Evolutionary conservation across 2,113 vertebrate genomes (phyloP).

Genomic region (Ceyx cyanopectus): DNA sequence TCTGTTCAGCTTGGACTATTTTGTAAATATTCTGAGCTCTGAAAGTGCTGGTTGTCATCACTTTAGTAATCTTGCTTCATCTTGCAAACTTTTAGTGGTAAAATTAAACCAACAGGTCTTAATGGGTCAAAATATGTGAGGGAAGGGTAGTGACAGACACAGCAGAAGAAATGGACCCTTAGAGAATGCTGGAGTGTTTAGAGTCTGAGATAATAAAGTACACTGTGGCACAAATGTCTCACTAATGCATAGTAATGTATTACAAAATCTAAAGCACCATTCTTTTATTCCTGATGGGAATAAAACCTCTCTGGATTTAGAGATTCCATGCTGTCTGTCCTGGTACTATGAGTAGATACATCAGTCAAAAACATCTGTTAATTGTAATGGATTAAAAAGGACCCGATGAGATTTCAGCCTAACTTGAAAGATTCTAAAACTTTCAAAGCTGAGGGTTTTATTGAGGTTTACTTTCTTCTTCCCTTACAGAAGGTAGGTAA

Average conservation of each 20-base stretch:
- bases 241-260: neutral
- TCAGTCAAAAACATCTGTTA: constrained; percentile 25
- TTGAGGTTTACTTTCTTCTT: neutral
- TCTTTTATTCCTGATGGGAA: neutral
- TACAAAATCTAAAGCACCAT: neutral
- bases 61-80: neutral
- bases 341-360: neutral
- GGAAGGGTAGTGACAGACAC: neutral
- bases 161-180: neutral
- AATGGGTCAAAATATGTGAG: neutral
- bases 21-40: constrained; percentile 11
- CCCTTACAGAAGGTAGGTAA: neutral
- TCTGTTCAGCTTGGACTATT: constrained; percentile 29
- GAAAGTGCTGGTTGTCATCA: neutral
- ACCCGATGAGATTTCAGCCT: neutral
- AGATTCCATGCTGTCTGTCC: neutral
- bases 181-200: neutral
- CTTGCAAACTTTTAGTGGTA: constrained; percentile 6
- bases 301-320: constrained; percentile 26
- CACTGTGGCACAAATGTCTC: neutral
- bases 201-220: neutral
- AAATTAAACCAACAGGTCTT: neutral
- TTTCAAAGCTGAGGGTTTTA: neutral
- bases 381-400: neutral
- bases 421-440: neutral